Base-by-base conservation (phyloP, 2,797 vertebrate species). In the Sardinella longiceps region DNA sequence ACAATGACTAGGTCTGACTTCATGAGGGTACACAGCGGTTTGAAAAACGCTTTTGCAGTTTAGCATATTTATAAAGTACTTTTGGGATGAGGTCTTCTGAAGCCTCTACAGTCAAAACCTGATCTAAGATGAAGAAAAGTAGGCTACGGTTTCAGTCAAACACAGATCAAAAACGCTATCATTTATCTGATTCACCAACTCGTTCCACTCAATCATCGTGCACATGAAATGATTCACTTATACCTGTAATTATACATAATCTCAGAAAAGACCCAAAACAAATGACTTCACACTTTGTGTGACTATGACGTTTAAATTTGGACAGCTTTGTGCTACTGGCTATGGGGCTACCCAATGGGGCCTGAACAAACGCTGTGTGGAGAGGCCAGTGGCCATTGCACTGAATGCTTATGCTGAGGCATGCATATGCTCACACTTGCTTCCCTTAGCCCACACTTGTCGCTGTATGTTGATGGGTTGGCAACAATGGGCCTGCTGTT, bases 401-500 rank as follows among this genome's bases (percentile, higher is more conserved):
- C 80, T 87, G 91, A 94, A 90, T 86, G 88, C 83, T 89, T 90
- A 90, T 91, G 91, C 89, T 92, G 90, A 84, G 84, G 87, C 87
- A 85, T 87, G 88, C 89, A 88, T 90, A 87, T 90, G 91, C 91
- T 92, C 91, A 90, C 90, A 93, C 85, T 88, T 91, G 92, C 82
- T 85, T 89, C 86, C 84, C 84, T 86, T 25, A 87, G 85, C 87
- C 83, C 91, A 91, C 93, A 95, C 92, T 94, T 93, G 93, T 85
- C 90, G 87, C 87, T 89, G 88, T 88, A 87, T 90, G 89, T 89
- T 87, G 89, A 88, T 87, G 81, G 85, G 39, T 33, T 70, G 46
- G 77, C 88, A 92, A 95, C 95, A 96, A 95, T 91, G 90, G 92
- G 84, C 87, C 90, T 92, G 94, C 93, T 95, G 94, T 95, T 94